Evolutionary conservation across 1,140 invertebrate genomes (phyloP).

Genomic region (Pseudomyrmex flavicornis): DNA sequence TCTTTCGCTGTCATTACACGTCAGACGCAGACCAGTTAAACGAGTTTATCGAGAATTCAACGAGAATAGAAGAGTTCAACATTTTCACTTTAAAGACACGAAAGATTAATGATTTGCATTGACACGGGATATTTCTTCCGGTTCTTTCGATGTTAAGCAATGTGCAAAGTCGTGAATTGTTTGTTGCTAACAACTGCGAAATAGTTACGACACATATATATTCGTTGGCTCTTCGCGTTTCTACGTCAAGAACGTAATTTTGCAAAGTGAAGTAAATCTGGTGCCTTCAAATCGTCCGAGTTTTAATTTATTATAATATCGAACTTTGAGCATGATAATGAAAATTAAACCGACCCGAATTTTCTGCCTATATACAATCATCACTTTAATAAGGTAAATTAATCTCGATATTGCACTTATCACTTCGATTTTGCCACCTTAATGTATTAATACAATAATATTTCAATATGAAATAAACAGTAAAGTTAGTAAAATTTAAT

Average conservation of each 20-base stretch:
- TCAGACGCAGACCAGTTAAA: constrained; percentile 16
- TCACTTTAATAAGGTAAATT: constrained; percentile 35
- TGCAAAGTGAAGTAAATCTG: background rate
- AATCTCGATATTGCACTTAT: constrained; percentile 48
- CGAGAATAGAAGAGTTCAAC: constrained; percentile 55
- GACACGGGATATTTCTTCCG: background rate
- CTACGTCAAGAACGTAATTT: no score
- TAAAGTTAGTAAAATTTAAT: constrained; percentile 29
- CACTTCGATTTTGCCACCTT: constrained; percentile 17
- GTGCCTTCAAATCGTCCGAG: background rate
- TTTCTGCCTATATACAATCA: constrained; percentile 22
- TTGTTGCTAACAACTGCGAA: no score
- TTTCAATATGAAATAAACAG: background rate
- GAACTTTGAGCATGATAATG: background rate
- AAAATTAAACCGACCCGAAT: constrained; percentile 32
- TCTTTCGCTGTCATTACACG: constrained; percentile 34
- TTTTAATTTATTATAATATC: constrained; percentile 5
- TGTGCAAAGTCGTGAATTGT: background rate
- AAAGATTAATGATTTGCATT: constrained; percentile 58
- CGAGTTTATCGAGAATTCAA: constrained; percentile 49
- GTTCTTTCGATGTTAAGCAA: constrained; percentile 19
- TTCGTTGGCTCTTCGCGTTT: background rate
- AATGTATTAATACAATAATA: constrained; percentile 34
- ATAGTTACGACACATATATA: no score
- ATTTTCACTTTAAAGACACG: constrained; percentile 43